Conservation (phyloP, 2,113 vertebrate genomes). For the Brienomyrus longianalis region DNA sequence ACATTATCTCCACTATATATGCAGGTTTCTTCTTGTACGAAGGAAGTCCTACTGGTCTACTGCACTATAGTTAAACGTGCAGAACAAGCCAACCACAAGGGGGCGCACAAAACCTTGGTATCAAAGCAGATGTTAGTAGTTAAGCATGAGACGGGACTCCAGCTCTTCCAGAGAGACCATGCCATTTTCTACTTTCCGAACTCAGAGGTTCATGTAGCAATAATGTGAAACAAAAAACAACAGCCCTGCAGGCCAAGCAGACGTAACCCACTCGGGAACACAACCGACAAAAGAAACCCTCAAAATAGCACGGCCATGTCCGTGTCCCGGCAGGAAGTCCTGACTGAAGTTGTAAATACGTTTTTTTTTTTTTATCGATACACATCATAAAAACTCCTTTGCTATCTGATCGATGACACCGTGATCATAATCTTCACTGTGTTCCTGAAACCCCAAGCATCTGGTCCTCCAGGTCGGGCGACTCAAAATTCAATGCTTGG, state of each 20-base stretch:
- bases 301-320: background rate
- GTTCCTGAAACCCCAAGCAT: slow-evolving; percentile 55
- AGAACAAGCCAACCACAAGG: background rate
- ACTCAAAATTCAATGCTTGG: slow-evolving; percentile 57
- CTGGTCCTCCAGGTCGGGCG: slow-evolving; percentile 53
- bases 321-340: background rate
- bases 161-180: slow-evolving; percentile 50
- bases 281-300: background rate
- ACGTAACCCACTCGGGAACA: background rate
- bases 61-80: background rate
- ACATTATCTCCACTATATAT: background rate
- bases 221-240: slow-evolving; percentile 34
- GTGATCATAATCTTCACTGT: slow-evolving; percentile 46
- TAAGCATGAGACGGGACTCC: slow-evolving; percentile 24
- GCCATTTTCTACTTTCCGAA: slow-evolving; percentile 49
- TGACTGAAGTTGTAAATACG: background rate
- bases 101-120: background rate
- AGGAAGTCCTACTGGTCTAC: background rate
- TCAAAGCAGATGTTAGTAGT: background rate
- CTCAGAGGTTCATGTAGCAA: slow-evolving; percentile 50
- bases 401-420: slow-evolving; percentile 46
- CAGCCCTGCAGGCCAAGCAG: background rate
- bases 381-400: slow-evolving; percentile 35
- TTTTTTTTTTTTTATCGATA: background rate
- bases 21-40: background rate